Evolutionary conservation across 2,888 invertebrate genomes (phyloP), one percentile per base, ranked within the genome.

Genomic region (Cephus sareptanus): DNA sequence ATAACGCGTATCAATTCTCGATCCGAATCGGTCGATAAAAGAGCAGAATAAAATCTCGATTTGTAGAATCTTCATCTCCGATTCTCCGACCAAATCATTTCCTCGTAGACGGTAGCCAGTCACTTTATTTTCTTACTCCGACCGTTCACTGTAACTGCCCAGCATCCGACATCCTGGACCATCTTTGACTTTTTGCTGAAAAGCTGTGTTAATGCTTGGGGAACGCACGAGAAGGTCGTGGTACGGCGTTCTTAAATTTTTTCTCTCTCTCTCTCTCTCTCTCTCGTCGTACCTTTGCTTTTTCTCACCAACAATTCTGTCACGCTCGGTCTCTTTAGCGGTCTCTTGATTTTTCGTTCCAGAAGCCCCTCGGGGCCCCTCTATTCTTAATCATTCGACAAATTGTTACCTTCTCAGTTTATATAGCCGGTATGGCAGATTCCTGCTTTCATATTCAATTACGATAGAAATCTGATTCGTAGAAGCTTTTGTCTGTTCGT

Each of bases 201-300:
- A 56, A 56, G 23, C 23, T 56, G 23, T 23, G 56, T 56, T 56
- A 56, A 56, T 56, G 56, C 56, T 56, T 56, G 9, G 4, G 56
- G 6, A 56, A 23, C 56, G 56, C 56, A 56, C 56, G 56, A 23
- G 56, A 56, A 56, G 56, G 23, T 56, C 23, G 56, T 23, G 1
- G 23, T 56, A 56, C 56, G 56, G 23, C 23, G 30, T 74, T 80
- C 80, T 78, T 79, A 77, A 78, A 79, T 73, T 79, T 76, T 75
- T 75, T 73, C 69, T 73, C 75, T 78, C 77, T 77, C 76, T 73
- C 74, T 74, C 75, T 76, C 77, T 76, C 69, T 74, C 73, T 74
- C 35, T 69, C 34, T 13, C 35, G 34, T 71, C 35, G 30, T 68
- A 37, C 68, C 73, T 71, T 30, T 37, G 68, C 73, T 35, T 73